Evolutionary conservation across 1,140 invertebrate species (phyloP).

Genomic region (Mactra quadrangularis): DNA sequence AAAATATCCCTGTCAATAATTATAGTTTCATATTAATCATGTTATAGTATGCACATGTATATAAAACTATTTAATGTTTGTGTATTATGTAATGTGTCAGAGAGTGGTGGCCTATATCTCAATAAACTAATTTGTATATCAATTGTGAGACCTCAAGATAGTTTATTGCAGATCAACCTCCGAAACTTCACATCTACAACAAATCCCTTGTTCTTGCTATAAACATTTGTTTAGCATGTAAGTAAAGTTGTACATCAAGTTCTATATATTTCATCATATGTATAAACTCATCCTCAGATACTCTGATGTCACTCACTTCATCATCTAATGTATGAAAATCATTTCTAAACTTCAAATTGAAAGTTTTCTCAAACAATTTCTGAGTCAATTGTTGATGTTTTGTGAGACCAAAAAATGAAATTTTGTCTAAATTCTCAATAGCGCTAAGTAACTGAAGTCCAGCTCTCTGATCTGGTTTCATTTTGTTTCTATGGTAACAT

Average conservation of each 20-base stretch:
- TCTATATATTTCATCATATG: constrained; percentile 49
- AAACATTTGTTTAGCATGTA: constrained; percentile 41
- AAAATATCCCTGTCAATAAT: too few relatives aligned
- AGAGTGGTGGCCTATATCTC: too few relatives aligned
- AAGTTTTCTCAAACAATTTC: constrained; percentile 98
- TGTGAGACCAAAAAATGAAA: constrained; percentile 98
- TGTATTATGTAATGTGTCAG: too few relatives aligned
- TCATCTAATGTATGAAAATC: constrained; percentile 10
- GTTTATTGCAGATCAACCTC: too few relatives aligned
- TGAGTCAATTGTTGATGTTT: constrained; percentile 96
- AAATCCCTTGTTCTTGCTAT: neutral
- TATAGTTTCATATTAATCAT: too few relatives aligned
- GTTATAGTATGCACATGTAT: too few relatives aligned
- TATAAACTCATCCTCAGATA: constrained; percentile 49
- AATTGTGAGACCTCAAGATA: too few relatives aligned
- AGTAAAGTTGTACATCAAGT: constrained; percentile 54
- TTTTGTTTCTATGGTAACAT: constrained; percentile 94
- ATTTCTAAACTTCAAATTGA: constrained; percentile 88
- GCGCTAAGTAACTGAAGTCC: constrained; percentile 94
- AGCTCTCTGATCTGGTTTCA: constrained; percentile 87
- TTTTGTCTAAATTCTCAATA: constrained; percentile 95
- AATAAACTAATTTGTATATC: too few relatives aligned
- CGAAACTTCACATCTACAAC: neutral
- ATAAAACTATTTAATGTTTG: too few relatives aligned
- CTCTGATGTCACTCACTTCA: neutral